phyloP scores from a whole-genome alignment of 2,113 vertebrate genomes.

The Donacobius atricapilla region DNA sequence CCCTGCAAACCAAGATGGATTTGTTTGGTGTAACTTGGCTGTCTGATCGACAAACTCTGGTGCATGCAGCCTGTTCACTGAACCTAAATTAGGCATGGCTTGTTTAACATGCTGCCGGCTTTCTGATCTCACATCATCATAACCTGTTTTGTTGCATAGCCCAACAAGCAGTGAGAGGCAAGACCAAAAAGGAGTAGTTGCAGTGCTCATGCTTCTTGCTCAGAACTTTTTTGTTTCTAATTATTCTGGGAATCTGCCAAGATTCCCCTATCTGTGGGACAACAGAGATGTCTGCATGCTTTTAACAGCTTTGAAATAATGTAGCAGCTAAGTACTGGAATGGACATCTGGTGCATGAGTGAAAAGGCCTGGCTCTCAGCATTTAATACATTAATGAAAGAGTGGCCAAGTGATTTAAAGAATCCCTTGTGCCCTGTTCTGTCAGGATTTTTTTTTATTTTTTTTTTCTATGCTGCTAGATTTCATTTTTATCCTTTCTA shows the following conservation, averaged over 20 bases:
- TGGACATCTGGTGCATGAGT: not conserved
- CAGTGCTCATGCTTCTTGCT: not conserved
- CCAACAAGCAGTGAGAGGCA: not conserved
- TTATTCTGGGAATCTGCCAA: conserved; percentile 40
- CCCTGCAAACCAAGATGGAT: not conserved
- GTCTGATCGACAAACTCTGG: not conserved
- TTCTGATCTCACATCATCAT: not conserved
- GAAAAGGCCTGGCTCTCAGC: not conserved
- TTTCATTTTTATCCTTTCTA: accelerated
- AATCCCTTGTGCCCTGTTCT: not conserved
- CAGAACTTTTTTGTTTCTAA: not conserved
- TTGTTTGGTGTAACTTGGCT: not conserved
- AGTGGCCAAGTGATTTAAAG: not conserved
- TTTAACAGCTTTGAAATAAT: conserved; percentile 44
- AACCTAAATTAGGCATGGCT: not conserved
- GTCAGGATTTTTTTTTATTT: not conserved
- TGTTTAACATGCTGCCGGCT: not conserved
- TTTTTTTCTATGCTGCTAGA: not conserved
- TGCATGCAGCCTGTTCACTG: not conserved
- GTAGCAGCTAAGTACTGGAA: not conserved
- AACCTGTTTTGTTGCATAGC: not conserved
- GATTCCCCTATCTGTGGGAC: not conserved
- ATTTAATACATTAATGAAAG: not conserved
- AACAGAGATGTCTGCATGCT: not conserved
- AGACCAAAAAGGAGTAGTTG: not conserved